A percentile compares a stretch with the other conserved stretches of the same genome.
These are phyloP conservation scores for Enteromius anoplus DNA, from an alignment of 2,797 vertebrate genomes.

Conservation along the genomic window DNA sequence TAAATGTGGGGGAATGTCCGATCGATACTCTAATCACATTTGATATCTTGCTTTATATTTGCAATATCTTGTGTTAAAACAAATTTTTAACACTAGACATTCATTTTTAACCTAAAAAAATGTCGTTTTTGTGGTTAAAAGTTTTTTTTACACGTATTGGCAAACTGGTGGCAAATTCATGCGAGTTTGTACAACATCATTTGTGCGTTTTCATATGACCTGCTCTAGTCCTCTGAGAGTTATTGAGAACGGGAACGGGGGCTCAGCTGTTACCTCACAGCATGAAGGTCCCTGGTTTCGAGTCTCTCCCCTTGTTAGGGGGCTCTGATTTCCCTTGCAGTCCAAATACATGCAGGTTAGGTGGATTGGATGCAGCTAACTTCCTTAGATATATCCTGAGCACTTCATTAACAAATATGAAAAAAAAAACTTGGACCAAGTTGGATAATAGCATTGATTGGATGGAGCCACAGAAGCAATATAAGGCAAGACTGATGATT, in stretches of 20 bases:
- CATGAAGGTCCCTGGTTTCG: background rate
- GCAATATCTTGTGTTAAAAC: background rate
- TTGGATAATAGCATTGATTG: background rate
- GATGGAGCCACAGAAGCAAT: background rate
- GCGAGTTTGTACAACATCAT: background rate
- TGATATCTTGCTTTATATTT: background rate
- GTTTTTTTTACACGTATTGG: background rate
- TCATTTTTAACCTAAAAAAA: too few species aligned
- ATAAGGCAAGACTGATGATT: background rate
- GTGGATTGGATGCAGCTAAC: background rate
- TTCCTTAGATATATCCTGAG: background rate
- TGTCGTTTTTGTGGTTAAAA: too few species aligned
- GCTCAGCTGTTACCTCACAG: background rate
- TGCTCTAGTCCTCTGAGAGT: background rate
- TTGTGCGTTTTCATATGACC: background rate
- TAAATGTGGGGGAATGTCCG: slow-evolving; percentile 8
- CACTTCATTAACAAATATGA: background rate
- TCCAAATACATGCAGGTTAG: background rate
- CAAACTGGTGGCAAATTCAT: background rate
- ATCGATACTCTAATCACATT: slow-evolving; percentile 43
- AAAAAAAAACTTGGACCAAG: background rate
- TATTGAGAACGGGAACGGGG: too few species aligned
- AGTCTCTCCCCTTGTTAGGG: background rate
- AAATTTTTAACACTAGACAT: too few species aligned
- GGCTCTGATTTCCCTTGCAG: background rate